A percentile compares a stretch with the other conserved stretches of the same genome.
Conservation (phyloP, 2,888 invertebrate genomes). For the Pristionchus mayeri region DNA sequence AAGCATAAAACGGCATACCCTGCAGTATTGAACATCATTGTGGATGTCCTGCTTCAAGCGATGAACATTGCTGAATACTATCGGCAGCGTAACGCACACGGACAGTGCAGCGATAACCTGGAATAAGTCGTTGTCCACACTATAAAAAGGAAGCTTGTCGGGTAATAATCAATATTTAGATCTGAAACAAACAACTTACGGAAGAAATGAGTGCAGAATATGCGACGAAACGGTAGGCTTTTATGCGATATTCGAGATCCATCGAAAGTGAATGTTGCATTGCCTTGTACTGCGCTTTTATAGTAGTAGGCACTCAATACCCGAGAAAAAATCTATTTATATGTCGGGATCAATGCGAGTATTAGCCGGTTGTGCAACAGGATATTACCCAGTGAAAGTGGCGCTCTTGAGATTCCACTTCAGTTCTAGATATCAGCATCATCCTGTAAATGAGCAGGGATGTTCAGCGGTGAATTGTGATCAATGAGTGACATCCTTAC, state of each 20-base stretch:
- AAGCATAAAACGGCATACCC: neutral
- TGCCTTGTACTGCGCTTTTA: neutral
- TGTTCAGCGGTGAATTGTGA: no score
- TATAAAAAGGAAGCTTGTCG: neutral
- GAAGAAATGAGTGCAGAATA: neutral
- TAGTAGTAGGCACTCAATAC: neutral
- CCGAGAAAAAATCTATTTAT: no score
- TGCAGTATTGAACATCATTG: neutral
- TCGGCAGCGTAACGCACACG: neutral
- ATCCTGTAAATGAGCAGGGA: no score
- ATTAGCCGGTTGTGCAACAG: neutral
- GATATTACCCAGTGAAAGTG: neutral
- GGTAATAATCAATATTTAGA: neutral
- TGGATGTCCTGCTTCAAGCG: neutral
- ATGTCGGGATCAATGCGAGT: no score
- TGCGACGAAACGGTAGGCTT: neutral
- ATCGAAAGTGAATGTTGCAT: neutral
- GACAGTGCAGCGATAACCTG: neutral
- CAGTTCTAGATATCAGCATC: no score
- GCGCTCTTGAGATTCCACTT: no score
- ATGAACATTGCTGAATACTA: neutral
- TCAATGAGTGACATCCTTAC: no score
- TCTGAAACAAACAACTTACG: neutral
- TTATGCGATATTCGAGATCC: neutral
- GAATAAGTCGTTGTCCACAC: no score